Evolutionary conservation across 2,113 vertebrate genomes (phyloP).

Genomic region (Tenebrosternarchus preto): DNA sequence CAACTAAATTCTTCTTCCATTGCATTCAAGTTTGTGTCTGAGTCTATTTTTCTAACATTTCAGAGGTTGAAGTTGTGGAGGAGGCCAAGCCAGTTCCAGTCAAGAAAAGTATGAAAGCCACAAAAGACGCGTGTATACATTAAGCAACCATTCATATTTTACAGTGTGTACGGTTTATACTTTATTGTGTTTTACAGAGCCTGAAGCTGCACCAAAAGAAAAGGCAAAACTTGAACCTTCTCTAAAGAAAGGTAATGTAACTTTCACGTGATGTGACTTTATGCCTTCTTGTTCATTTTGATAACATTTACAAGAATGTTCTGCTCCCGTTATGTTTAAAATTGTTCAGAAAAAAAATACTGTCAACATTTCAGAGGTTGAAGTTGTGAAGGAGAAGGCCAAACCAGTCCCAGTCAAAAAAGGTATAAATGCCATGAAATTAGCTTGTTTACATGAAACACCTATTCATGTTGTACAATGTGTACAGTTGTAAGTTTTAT

Average conservation of each 20-base stretch:
- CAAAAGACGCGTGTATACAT: background rate
- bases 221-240: slow-evolving; percentile 13
- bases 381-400: too few relatives aligned
- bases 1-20: too few relatives aligned
- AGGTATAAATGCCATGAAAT: too few relatives aligned
- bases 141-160: background rate
- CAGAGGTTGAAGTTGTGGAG: slow-evolving; percentile 11
- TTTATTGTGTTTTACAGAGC: background rate
- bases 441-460: background rate
- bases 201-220: slow-evolving; percentile 20
- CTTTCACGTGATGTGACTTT: too few relatives aligned
- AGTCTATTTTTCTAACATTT: too few relatives aligned
- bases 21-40: too few relatives aligned
- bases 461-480: background rate
- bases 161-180: background rate
- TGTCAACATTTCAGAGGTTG: too few relatives aligned
- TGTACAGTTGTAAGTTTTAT: background rate
- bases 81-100: slow-evolving; percentile 9
- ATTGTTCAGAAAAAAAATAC: too few relatives aligned
- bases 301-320: too few relatives aligned
- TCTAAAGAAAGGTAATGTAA: background rate
- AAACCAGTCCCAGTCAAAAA: too few relatives aligned
- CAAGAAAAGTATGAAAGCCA: background rate
- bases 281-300: too few relatives aligned
- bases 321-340: too few relatives aligned